Conservation (phyloP, 2,888 invertebrate species). For the Leistus spinibarbis region DNA sequence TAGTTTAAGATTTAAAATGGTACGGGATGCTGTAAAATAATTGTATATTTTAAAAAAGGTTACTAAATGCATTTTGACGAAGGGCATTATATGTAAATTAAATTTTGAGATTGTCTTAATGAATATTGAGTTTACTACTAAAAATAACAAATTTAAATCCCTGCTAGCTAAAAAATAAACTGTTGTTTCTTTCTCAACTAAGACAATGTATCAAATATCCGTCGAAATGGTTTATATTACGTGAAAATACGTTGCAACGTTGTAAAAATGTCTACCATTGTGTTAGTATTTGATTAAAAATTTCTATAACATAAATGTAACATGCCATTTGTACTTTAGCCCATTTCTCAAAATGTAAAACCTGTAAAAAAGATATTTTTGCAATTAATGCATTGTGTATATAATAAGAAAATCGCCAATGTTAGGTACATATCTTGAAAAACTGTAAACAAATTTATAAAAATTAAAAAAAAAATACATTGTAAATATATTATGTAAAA, state of each 20-base stretch:
- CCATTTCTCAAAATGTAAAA: neutral
- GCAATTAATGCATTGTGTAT: constrained; percentile 34
- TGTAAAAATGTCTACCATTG: too few species aligned
- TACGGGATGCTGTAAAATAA: constrained; percentile 40
- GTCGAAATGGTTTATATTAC: too few species aligned
- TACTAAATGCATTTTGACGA: neutral
- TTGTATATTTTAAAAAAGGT: neutral
- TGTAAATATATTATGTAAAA: constrained; percentile 38
- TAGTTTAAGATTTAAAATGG: constrained; percentile 19
- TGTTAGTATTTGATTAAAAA: neutral
- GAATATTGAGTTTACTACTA: too few species aligned
- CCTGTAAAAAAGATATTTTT: constrained; percentile 34
- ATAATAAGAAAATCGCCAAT: constrained; percentile 33
- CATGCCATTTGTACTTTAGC: constrained; percentile 27
- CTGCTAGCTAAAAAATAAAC: too few species aligned
- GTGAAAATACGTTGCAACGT: too few species aligned
- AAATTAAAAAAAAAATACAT: constrained; percentile 29
- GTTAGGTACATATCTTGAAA: constrained; percentile 37
- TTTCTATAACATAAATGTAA: constrained; percentile 6
- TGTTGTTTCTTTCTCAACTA: too few species aligned
- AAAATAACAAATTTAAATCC: too few species aligned
- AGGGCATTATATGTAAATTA: neutral
- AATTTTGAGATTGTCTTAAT: too few species aligned
- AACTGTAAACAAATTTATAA: constrained; percentile 19
- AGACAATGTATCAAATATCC: too few species aligned